Evolutionary conservation across 2,888 invertebrate species (phyloP), one percentile per base, ranked within the genome.

Genomic region (Eristalinus aeneus): DNA sequence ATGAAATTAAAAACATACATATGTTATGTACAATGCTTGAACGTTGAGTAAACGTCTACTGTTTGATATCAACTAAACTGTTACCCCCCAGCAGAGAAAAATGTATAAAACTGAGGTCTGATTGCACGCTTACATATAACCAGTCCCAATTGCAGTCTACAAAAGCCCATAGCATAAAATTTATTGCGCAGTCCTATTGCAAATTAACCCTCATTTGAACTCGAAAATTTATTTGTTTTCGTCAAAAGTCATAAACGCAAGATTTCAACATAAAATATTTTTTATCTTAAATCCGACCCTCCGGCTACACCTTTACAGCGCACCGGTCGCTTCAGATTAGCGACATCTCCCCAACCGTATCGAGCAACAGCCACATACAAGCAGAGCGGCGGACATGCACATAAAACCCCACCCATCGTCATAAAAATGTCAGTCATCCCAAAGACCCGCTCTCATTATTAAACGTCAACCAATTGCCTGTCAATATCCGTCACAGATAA

Each of bases 391-490:
- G 8, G 9, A 46, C 1, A 16, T 16, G 6, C 16, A 46, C 6
- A 46, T 6, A n/a, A 46, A 1, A 46, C 8, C 16, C n/a, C n/a
- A 46, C 46, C 46, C 46, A 46, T 6, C 5, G 16, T 16, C 46
- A 46, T 46, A 46, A 46, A 46, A 16, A 16, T n/a, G 46, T 16
- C 46, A 39, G 12, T 39, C 39, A 46, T 16, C 16, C 46, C 16
- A 8, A 5, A 27, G 46, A 2, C 16, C 16, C 46, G 8, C 8
- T 5, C 46, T 46, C 46, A 46, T 46, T 46, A 46, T 16, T 20
- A 56, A 63, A 58, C 65, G 31, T 58, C 20, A n/a, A 53, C 36
- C 64, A 65, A 65, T 65, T 64, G 74, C 58, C 56, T 74, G 74
- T 65, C 64, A 56, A 74, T 74, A 65, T 74, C 65, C 74, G 39